Percentiles rank a stretch among this genome's conserved stretches.
Conservation (phyloP, 2,888 invertebrate genomes). For the Spisula solida region DNA sequence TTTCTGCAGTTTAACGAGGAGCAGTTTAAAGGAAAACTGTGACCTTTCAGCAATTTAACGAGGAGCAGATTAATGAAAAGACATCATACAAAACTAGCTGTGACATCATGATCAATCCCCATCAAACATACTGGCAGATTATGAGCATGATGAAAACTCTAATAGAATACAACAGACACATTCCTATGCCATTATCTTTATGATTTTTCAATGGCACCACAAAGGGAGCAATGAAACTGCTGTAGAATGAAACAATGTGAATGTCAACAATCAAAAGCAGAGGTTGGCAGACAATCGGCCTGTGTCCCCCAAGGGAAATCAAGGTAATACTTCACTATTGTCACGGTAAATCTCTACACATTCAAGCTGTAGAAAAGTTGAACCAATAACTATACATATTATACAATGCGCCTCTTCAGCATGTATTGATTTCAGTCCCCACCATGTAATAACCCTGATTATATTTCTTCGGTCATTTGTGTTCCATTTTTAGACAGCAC, state of each 20-base stretch:
- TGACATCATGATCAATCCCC: too few relatives aligned
- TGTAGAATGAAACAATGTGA: neutral
- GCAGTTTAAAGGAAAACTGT: too few relatives aligned
- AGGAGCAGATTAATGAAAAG: too few relatives aligned
- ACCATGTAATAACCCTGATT: too few relatives aligned
- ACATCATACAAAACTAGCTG: too few relatives aligned
- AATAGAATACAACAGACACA: neutral
- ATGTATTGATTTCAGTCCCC: neutral
- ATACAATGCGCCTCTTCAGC: neutral
- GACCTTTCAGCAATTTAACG: too few relatives aligned
- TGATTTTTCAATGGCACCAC: neutral
- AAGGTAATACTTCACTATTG: slow-evolving; percentile 1
- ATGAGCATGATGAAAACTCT: too few relatives aligned
- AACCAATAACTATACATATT: slow-evolving; percentile 7
- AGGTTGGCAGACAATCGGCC: neutral
- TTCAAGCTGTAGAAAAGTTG: neutral
- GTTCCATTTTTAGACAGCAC: too few relatives aligned
- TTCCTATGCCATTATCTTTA: neutral
- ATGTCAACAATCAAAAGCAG: slow-evolving; percentile 9
- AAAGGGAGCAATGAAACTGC: neutral
- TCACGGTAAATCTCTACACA: neutral
- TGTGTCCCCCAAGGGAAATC: neutral
- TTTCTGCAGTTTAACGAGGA: too few relatives aligned
- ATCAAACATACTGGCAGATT: too few relatives aligned
- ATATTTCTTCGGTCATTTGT: too few relatives aligned